phyloP scores from a whole-genome alignment of 2,888 invertebrate genomes.

The Hirtodrosophila trivittata region DNA sequence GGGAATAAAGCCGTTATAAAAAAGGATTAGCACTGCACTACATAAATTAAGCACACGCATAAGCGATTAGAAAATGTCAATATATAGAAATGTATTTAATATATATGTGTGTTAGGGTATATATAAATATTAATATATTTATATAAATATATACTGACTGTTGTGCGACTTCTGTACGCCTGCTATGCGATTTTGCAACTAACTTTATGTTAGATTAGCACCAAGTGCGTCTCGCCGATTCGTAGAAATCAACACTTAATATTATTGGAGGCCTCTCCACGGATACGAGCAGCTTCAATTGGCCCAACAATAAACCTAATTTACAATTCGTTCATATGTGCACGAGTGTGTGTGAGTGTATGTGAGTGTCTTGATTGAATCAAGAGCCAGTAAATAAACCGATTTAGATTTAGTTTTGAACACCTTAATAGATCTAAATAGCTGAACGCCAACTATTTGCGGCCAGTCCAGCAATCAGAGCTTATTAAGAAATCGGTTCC shows the following conservation, averaged over 20 bases:
- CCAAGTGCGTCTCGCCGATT: slow-evolving; percentile 23
- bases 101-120: not conserved
- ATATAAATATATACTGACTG: not conserved
- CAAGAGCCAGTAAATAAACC: slow-evolving; percentile 64
- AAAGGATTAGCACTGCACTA: slow-evolving; percentile 50
- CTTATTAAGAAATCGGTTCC: slow-evolving; percentile 37
- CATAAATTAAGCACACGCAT: slow-evolving; percentile 32
- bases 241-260: slow-evolving; percentile 25
- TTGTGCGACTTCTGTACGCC: slow-evolving; percentile 23
- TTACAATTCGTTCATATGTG: slow-evolving; percentile 42
- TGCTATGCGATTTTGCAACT: slow-evolving; percentile 56
- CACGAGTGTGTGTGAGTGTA: slow-evolving; percentile 2
- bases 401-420: slow-evolving; percentile 64
- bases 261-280: not conserved
- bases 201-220: slow-evolving; percentile 43
- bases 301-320: slow-evolving; percentile 68
- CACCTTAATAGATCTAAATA: slow-evolving; percentile 64
- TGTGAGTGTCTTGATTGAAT: slow-evolving; percentile 64
- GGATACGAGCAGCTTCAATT: slow-evolving; percentile 55
- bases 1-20: slow-evolving; percentile 49
- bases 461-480: slow-evolving; percentile 28
- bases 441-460: slow-evolving; percentile 27
- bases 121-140: slow-evolving; percentile 3
- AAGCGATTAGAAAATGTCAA: slow-evolving; percentile 9
- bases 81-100: not conserved